These are phyloP conservation scores for Polymixis flavicincta DNA, from an alignment of 2,888 invertebrate genomes.

Conservation along the genomic window DNA sequence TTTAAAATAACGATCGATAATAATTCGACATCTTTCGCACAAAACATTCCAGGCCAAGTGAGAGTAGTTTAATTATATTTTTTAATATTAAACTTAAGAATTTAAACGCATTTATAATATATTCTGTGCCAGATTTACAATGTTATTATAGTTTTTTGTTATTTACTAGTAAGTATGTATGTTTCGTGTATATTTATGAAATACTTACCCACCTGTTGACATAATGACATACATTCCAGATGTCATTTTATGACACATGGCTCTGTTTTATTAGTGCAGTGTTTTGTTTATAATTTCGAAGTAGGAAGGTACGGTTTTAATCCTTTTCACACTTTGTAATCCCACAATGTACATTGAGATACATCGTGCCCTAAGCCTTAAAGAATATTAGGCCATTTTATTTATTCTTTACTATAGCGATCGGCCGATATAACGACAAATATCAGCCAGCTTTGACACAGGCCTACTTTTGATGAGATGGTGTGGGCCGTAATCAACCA, in stretches of 20 bases:
- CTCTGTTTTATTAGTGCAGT: constrained; percentile 27
- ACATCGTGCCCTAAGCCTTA: constrained; percentile 22
- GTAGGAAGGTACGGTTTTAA: too few species aligned
- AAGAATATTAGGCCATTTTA: not conserved
- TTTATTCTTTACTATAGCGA: not conserved
- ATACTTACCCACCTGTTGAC: constrained; percentile 13
- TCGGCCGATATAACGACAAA: not conserved
- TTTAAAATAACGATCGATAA: constrained; percentile 59
- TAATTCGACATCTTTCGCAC: constrained; percentile 65
- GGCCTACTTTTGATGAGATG: not conserved
- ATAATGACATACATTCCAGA: constrained; percentile 37
- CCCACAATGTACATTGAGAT: not conserved
- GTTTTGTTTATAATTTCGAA: constrained; percentile 15
- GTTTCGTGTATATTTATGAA: constrained; percentile 16
- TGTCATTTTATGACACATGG: not conserved
- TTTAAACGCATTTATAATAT: constrained; percentile 42
- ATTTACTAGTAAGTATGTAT: constrained; percentile 30
- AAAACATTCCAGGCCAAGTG: constrained; percentile 73
- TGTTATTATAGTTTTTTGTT: constrained; percentile 49
- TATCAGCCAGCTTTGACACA: not conserved
- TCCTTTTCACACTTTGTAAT: not conserved
- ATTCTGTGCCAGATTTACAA: constrained; percentile 48
- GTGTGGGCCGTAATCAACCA: not conserved
- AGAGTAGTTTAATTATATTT: constrained; percentile 69
- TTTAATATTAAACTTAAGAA: constrained; percentile 51